Evolutionary conservation across 2,888 invertebrate species (phyloP).

Genomic region (Sphaerophoria rueppellii): DNA sequence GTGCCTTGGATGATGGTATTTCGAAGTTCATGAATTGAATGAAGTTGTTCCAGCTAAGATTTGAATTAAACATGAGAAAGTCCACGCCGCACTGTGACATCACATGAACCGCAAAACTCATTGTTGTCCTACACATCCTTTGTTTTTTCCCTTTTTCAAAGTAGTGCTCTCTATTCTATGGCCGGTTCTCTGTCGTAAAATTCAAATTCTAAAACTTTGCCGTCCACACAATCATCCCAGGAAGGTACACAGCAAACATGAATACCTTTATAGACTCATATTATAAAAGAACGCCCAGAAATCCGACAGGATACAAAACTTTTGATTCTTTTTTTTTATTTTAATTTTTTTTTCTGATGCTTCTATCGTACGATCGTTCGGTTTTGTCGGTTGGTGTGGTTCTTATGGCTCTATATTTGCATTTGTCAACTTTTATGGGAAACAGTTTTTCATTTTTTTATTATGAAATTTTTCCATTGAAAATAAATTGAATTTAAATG

Average conservation of each 20-base stretch:
- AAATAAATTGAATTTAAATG: slow-evolving; percentile 65
- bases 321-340: slow-evolving; percentile 48
- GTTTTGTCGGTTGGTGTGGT: slow-evolving; percentile 10
- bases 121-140: slow-evolving; percentile 5
- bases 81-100: slow-evolving; percentile 3
- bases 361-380: slow-evolving; percentile 2
- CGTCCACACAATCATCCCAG: slow-evolving; percentile 32
- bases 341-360: slow-evolving; percentile 13
- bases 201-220: slow-evolving; percentile 64
- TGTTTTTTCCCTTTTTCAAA: not conserved
- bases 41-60: slow-evolving; percentile 29
- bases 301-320: slow-evolving; percentile 17
- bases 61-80: not conserved
- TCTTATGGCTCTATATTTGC: slow-evolving; percentile 33
- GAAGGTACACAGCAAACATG: slow-evolving; percentile 4
- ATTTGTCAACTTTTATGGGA: slow-evolving; percentile 59
- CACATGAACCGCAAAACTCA: slow-evolving; percentile 11
- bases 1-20: slow-evolving; percentile 63
- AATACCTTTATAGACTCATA: not conserved
- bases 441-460: slow-evolving; percentile 32
- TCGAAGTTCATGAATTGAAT: slow-evolving; percentile 64
- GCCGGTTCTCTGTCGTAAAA: slow-evolving; percentile 38
- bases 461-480: slow-evolving; percentile 59
- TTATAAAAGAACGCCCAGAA: not conserved
- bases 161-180: not conserved